Evolutionary conservation across 2,888 invertebrate genomes (phyloP).

Genomic region (Heliconius hortense): DNA sequence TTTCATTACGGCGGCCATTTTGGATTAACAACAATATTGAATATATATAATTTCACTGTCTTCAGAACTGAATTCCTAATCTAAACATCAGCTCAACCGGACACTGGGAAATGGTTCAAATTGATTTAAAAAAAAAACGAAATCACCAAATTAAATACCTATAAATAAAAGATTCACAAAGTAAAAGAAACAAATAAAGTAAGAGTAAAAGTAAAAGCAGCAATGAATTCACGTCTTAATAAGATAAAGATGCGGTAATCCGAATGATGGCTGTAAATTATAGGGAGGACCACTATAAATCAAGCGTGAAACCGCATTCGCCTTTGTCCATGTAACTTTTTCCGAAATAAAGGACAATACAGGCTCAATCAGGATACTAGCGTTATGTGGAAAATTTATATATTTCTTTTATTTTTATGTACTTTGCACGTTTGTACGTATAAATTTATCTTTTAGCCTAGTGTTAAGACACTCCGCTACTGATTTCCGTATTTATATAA

Average conservation of each 20-base stretch:
- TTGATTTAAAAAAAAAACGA: not conserved
- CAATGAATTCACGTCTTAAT: constrained; percentile 38
- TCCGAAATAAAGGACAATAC: constrained; percentile 20
- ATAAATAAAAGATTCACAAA: not conserved
- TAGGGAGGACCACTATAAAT: constrained; percentile 42
- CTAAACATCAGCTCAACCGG: too few relatives aligned
- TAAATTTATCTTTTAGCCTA: not conserved
- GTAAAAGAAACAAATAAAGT: constrained; percentile 10
- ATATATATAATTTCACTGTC: too few relatives aligned
- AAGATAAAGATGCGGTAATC: constrained; percentile 44
- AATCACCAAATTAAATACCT: not conserved
- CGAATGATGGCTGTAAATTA: constrained; percentile 44
- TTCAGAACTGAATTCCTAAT: too few relatives aligned
- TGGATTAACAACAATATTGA: too few relatives aligned
- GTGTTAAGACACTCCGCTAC: too few relatives aligned
- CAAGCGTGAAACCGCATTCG: constrained; percentile 36
- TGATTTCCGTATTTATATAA: too few relatives aligned
- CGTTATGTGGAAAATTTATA: not conserved
- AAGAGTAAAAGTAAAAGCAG: constrained; percentile 20
- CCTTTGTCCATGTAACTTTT: constrained; percentile 22
- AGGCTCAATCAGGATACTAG: not conserved
- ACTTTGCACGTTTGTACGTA: not conserved
- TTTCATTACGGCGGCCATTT: too few relatives aligned
- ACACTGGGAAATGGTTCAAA: too few relatives aligned
- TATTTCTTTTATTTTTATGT: not conserved